A percentile compares a stretch with the other conserved stretches of the same genome.
phyloP scores from a whole-genome alignment of 2,888 invertebrate species.

The Nomada fucata region DNA sequence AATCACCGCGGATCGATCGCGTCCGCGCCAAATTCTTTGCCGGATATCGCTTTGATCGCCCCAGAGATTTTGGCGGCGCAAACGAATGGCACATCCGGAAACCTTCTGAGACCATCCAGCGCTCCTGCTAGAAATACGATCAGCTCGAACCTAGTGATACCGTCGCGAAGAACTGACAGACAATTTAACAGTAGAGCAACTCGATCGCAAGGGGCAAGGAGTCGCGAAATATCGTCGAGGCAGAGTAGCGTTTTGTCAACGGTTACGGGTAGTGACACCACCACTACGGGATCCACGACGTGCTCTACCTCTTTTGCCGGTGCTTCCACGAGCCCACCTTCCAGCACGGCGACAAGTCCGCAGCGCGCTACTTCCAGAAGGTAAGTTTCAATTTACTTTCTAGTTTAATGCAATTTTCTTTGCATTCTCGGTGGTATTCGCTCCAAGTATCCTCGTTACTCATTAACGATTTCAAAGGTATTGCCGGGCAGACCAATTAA shows the following conservation, averaged over 20 bases:
- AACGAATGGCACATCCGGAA: constrained; percentile 76
- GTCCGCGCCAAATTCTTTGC: constrained; percentile 78
- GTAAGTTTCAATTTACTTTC: constrained; percentile 48
- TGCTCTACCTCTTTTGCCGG: constrained; percentile 72
- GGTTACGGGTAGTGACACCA: constrained; percentile 67
- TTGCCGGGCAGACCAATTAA: not conserved
- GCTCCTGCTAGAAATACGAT: constrained; percentile 70
- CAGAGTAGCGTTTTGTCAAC: constrained; percentile 70
- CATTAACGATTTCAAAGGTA: not conserved
- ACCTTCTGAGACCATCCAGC: constrained; percentile 76
- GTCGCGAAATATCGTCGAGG: constrained; percentile 60
- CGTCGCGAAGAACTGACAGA: constrained; percentile 61
- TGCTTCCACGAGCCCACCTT: constrained; percentile 71
- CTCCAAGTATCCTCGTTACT: not conserved
- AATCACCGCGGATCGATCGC: constrained; percentile 54
- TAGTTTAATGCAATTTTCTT: not conserved
- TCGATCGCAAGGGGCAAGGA: constrained; percentile 45
- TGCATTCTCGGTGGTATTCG: no score
- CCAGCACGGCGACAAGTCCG: constrained; percentile 75
- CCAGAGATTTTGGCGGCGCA: constrained; percentile 81
- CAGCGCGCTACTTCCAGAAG: constrained; percentile 75
- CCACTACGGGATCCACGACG: constrained; percentile 70
- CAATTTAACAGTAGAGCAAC: constrained; percentile 36
- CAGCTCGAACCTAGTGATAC: constrained; percentile 14
- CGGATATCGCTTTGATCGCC: constrained; percentile 81